Percentiles rank a stretch among this genome's conserved stretches.
Evolutionary conservation across 2,797 vertebrate genomes (phyloP).

Genomic region (Monodelphis domestica): DNA sequence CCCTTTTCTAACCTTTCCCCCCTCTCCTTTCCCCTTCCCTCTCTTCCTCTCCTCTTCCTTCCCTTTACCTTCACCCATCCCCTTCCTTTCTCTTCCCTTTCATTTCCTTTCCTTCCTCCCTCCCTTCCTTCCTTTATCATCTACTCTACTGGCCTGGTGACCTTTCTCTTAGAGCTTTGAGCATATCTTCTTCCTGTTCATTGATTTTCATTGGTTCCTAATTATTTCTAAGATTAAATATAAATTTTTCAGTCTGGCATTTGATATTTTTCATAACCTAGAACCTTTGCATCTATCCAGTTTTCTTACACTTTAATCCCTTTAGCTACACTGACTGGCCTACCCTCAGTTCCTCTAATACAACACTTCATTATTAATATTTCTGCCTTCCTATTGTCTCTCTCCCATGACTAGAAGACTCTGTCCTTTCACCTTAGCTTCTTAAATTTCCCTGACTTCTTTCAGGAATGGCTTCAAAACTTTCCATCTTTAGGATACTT

Average conservation of each 20-base stretch:
- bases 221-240: not conserved
- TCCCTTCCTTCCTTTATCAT: not conserved
- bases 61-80: too few species aligned
- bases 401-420: not conserved
- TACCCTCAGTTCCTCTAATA: not conserved
- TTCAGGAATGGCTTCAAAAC: not conserved
- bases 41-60: too few species aligned
- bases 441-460: not conserved
- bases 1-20: too few species aligned
- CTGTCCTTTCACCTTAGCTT: not conserved
- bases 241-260: not conserved
- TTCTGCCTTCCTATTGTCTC: not conserved
- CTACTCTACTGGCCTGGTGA: not conserved
- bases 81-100: too few species aligned
- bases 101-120: too few species aligned
- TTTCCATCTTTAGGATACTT: not conserved
- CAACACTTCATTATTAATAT: not conserved
- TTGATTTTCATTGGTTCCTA: not conserved
- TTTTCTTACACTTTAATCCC: not conserved
- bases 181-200: not conserved
- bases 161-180: not conserved
- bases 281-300: not conserved
- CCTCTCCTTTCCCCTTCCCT: too few species aligned
- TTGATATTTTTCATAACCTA: not conserved
- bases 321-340: not conserved